A percentile compares a stretch with the other conserved stretches of the same genome.
Conservation (phyloP, 2,797 vertebrate species). For the Gila robusta region DNA sequence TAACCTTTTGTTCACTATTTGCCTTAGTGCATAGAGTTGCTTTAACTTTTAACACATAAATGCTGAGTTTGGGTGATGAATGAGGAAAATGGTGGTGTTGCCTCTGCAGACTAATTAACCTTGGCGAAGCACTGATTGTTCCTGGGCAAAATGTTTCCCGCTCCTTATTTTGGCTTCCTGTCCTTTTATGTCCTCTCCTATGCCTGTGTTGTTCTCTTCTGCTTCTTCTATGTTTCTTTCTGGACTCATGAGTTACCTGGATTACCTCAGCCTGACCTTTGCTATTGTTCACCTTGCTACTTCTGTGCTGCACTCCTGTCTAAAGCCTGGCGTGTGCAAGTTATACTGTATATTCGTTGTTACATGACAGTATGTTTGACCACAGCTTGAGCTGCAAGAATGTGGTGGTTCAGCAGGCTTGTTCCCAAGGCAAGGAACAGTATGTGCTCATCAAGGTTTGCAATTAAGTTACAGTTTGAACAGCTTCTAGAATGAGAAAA, state of each 20-base stretch:
- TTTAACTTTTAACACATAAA: constrained; percentile 10
- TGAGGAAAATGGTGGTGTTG: constrained; percentile 75
- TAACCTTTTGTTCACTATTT: background rate
- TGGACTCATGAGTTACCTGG: background rate
- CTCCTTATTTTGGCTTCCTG: constrained; percentile 68
- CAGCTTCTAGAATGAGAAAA: background rate
- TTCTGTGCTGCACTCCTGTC: background rate
- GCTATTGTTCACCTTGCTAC: constrained; percentile 10
- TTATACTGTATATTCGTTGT: background rate
- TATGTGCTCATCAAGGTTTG: constrained; percentile 59
- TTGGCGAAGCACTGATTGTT: constrained; percentile 80
- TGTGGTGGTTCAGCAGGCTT: constrained; percentile 60
- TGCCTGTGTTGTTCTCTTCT: constrained; percentile 11
- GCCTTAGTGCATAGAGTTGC: constrained; percentile 11
- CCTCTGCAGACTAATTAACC: constrained; percentile 86
- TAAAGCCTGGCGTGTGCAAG: background rate
- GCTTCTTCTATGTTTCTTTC: background rate
- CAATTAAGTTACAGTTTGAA: constrained; percentile 43
- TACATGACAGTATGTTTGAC: background rate
- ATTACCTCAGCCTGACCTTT: constrained; percentile 31
- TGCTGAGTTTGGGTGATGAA: constrained; percentile 73
- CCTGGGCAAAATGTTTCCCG: constrained; percentile 78
- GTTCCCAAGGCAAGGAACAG: constrained; percentile 63
- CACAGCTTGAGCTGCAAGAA: constrained; percentile 41
- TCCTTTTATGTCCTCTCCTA: constrained; percentile 40